Evolutionary conservation across 2,888 invertebrate genomes (phyloP).

Genomic region (Electrophaes corylata): DNA sequence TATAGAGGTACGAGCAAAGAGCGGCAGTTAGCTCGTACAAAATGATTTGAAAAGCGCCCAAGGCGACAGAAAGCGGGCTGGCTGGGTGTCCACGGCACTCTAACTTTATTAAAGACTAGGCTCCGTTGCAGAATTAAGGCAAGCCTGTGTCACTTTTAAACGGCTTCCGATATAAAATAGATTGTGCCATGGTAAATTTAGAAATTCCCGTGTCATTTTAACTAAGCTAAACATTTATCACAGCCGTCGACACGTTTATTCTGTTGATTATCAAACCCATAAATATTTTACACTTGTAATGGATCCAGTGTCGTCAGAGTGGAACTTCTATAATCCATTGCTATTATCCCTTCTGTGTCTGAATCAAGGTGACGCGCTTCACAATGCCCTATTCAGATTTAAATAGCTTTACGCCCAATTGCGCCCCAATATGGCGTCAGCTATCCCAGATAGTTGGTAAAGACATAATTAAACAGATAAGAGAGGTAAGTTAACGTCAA

Average conservation of each 20-base stretch:
- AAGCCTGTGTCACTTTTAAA: slow-evolving; percentile 11
- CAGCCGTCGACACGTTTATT: background rate
- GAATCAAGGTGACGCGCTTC: slow-evolving; percentile 81
- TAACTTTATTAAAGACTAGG: slow-evolving; percentile 79
- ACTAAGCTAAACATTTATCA: background rate
- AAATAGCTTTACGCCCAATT: slow-evolving; percentile 84
- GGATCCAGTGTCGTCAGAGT: background rate
- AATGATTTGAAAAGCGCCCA: slow-evolving; percentile 59
- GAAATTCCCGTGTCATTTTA: background rate
- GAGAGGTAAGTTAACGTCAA: slow-evolving; percentile 53
- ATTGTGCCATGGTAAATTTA: background rate
- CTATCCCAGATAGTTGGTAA: slow-evolving; percentile 68
- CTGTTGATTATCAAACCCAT: background rate
- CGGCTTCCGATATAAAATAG: slow-evolving; percentile 8
- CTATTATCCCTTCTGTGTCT: slow-evolving; percentile 43
- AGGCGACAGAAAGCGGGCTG: slow-evolving; percentile 56
- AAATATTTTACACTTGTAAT: background rate
- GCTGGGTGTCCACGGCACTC: slow-evolving; percentile 65
- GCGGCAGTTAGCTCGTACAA: slow-evolving; percentile 64
- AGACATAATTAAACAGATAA: slow-evolving; percentile 77
- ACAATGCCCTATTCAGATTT: slow-evolving; percentile 83
- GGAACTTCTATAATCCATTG: slow-evolving; percentile 2
- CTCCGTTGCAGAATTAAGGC: slow-evolving; percentile 73
- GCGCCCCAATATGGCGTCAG: slow-evolving; percentile 77
- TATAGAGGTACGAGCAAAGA: slow-evolving; percentile 50